These are phyloP conservation scores for Morpho helenor DNA, from an alignment of 2,888 invertebrate genomes.

Conservation along the genomic window DNA sequence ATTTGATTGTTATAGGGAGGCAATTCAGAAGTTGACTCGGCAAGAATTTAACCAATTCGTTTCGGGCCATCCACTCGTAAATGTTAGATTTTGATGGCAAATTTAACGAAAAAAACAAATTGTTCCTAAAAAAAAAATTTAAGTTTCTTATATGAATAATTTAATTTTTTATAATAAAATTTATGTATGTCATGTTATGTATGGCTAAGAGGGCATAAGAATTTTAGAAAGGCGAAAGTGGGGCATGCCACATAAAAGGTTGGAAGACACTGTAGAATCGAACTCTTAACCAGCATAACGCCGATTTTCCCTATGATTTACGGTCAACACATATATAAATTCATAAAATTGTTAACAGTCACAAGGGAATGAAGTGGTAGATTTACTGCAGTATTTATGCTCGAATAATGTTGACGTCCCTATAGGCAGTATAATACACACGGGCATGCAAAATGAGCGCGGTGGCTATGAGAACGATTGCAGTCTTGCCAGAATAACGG, in stretches of 20 bases:
- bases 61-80: too few relatives aligned
- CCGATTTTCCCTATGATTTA: background rate
- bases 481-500: conserved; percentile 92
- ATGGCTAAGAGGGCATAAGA: background rate
- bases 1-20: too few relatives aligned
- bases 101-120: too few relatives aligned
- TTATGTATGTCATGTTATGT: background rate
- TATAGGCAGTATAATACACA: conserved; percentile 95
- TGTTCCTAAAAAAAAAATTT: too few relatives aligned
- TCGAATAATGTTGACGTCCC: conserved; percentile 98
- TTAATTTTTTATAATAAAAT: too few relatives aligned
- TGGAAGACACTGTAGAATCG: too few relatives aligned
- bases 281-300: too few relatives aligned
- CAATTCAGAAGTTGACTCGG: too few relatives aligned
- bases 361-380: conserved; percentile 91
- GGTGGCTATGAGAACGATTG: conserved; percentile 99
- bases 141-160: too few relatives aligned
- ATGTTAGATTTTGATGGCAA: too few relatives aligned
- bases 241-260: too few relatives aligned
- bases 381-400: conserved; percentile 94
- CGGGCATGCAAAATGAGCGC: conserved; percentile 96
- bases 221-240: background rate
- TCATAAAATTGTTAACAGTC: conserved; percentile 74
- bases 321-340: background rate
- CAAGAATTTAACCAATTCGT: too few relatives aligned